Base-by-base conservation (phyloP, 2,888 invertebrate genomes). In the Cephus sareptanus region DNA sequence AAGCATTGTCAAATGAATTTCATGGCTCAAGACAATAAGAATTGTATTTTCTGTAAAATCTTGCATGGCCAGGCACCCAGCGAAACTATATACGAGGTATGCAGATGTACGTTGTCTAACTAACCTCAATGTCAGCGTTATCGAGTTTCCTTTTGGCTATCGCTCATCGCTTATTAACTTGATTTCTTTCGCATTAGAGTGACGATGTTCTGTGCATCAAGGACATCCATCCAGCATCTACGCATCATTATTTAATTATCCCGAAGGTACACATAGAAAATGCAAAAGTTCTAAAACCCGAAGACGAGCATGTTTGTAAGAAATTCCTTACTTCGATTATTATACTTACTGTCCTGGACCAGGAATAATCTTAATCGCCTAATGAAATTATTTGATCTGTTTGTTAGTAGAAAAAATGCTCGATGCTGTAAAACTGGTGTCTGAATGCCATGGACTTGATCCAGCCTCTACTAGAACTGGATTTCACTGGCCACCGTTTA, bases 401-500 rank as follows among this genome's bases (percentile, higher is more conserved):
- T 15, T 23, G 78, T 35, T 69, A 96, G 97, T 97, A 75, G 91
- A 94, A 73, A 94, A 94, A 86, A 93, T 98, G 93, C 92, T 96
- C 4, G 86, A 92, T 0, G 92, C 92, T n/a, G 94, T 94, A 11
- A 92, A 92, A 81, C 88, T 92, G 74, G 91, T 94, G 12, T 83
- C 94, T n/a, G 85, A 91, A 77, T 92, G 94, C 77, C 90, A 93
- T 83, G 93, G 93, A 70, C 93, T 92, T 3, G 87, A 92, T 82
- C 70, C 88, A 37, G 83, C 87, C 73, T 91, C 92, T 81, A 86
- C 90, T 30, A 92, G 94, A 75, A 92, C 95, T 73, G 98, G 98
- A 0, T 98, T 97, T 89, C 98, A 98, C 90, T 96, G 97, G 95
- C 98, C 98, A 0, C 98, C 98, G 0, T 98, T 98, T 91, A 94